These are phyloP conservation scores for Acanthochromis polyacanthus DNA, from an alignment of 2,113 vertebrate genomes.

Conservation along the genomic window DNA sequence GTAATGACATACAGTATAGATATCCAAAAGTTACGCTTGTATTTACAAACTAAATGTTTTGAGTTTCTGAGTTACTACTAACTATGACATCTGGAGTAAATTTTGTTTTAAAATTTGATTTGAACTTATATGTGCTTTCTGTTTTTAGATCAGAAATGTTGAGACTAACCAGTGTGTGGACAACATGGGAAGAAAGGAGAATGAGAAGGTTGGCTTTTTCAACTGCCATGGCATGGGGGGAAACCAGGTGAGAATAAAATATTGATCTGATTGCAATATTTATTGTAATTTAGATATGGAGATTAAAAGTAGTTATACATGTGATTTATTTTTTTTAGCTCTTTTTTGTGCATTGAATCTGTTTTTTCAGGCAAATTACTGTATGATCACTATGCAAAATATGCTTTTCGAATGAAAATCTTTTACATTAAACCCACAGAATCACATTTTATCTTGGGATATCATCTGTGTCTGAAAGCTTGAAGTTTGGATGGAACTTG, in stretches of 20 bases:
- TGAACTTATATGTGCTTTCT: neutral
- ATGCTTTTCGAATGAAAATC: no score
- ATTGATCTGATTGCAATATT: neutral
- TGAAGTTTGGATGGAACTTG: no score
- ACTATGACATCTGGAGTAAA: neutral
- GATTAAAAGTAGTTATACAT: neutral
- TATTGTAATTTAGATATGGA: neutral
- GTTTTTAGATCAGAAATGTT: conserved; percentile 93
- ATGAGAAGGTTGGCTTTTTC: conserved; percentile 99
- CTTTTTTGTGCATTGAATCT: no score
- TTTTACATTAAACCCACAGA: no score
- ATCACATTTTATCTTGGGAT: no score
- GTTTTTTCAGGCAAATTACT: no score
- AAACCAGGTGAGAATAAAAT: conserved; percentile 90
- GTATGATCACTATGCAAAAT: no score
- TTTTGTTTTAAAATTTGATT: neutral
- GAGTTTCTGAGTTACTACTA: neutral
- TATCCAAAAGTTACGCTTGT: no score
- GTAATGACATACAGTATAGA: no score
- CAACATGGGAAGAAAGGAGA: conserved; percentile 99
- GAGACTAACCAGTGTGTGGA: conserved; percentile 99
- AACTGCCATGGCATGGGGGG: conserved; percentile 99
- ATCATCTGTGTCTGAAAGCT: no score
- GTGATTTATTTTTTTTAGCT: no score
- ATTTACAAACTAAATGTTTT: neutral